Evolutionary conservation across 2,888 invertebrate genomes (phyloP), one percentile per base, ranked within the genome.

Genomic region (Bombylius major): DNA sequence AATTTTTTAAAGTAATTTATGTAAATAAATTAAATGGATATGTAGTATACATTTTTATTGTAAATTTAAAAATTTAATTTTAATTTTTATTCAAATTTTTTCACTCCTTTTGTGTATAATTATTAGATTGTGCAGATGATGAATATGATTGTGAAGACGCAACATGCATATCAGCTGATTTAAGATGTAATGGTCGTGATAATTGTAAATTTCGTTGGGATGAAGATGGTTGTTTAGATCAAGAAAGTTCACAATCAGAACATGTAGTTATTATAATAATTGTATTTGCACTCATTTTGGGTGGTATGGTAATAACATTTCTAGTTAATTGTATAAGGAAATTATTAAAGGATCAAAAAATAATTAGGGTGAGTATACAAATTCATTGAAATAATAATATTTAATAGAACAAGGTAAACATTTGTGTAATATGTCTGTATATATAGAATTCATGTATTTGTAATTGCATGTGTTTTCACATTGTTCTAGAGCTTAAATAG

Each of bases 121-220:
- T 46, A 5, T 49, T 49, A 60, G 62, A 44, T 50, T 80, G 74
- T 45, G 79, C 82, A 61, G 70, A 67, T 0, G 75, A 70, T 0
- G 90, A 92, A 65, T 90, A 86, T 66, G 87, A 91, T 71, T 93
- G 93, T 67, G 88, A 89, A 64, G 93, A 93, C 70, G 82, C 84
- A 54, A 89, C 88, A 0, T 96, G 96, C 75, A 94, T 96, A 60
- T 80, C 82, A 42, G 62, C 62, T 0, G 65, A 70, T 0, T 76
- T 95, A 44, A 75, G 71, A 56, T 96, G 96, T 70, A 88, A 95
- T 69, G 69, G 75, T 0, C 76, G 79, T 46, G 80, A 80, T 54
- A 89, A 95, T 73, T 96, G 95, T 73, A 82, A 89, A 62, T 83
- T 89, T 63, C 81, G 86, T 55, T 85, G 85, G 72, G 93, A 93